Evolutionary conservation across 1,140 invertebrate species (phyloP).

Genomic region (Tetramorium simillimum): DNA sequence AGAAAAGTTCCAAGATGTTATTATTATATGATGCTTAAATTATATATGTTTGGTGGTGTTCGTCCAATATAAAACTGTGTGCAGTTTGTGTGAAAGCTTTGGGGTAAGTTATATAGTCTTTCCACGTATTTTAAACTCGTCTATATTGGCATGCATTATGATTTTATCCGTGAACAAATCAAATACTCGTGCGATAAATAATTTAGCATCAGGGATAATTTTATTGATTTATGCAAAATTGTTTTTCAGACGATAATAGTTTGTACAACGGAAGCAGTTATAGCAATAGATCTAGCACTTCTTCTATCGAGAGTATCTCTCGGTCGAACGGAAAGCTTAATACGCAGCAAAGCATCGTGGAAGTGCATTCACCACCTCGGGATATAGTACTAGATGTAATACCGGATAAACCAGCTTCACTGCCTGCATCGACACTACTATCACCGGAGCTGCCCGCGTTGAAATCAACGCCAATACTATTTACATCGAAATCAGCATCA

Average conservation of each 20-base stretch:
- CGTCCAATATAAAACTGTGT: slow-evolving; percentile 42
- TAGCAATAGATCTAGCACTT: slow-evolving; percentile 20
- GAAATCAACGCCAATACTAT: not conserved
- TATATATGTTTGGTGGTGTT: slow-evolving; percentile 40
- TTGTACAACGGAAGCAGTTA: slow-evolving; percentile 4
- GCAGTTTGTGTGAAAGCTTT: slow-evolving; percentile 35
- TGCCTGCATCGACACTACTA: not conserved
- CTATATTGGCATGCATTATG: not conserved
- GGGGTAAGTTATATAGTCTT: slow-evolving; percentile 51
- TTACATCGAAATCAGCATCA: not conserved
- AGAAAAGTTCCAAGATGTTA: not conserved
- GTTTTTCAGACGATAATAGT: slow-evolving; percentile 28
- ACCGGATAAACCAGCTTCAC: not conserved
- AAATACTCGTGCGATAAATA: not conserved
- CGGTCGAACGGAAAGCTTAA: not conserved
- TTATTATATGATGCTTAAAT: slow-evolving; percentile 18
- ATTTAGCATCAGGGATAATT: not conserved
- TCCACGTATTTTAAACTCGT: slow-evolving; percentile 23
- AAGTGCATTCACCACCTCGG: slow-evolving; percentile 43
- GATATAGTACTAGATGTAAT: not conserved
- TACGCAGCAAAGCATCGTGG: slow-evolving; percentile 38
- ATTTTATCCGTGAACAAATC: not conserved
- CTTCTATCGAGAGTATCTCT: slow-evolving; percentile 23
- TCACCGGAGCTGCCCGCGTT: not conserved
- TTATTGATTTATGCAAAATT: slow-evolving; percentile 9